Evolutionary conservation across 2,113 vertebrate genomes (phyloP), one percentile per base, ranked within the genome.

Genomic region (Gambusia affinis): DNA sequence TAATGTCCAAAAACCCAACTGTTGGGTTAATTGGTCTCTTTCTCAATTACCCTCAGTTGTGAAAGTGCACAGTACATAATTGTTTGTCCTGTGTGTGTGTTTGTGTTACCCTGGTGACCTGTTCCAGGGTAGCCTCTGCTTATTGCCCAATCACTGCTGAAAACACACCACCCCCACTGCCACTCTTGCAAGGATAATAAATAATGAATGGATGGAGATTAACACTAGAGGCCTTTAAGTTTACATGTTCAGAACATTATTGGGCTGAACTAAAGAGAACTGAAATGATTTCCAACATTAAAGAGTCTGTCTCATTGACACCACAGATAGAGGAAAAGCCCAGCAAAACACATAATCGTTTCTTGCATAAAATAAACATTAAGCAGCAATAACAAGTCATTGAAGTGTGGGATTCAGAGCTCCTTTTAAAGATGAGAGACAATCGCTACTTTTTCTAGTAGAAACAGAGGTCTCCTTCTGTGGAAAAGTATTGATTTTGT

Each of bases 281-380:
- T 15, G 14, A 42, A 42, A 42, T 3, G 1, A 14, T 42, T 42
- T 54, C 17, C 63, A 81, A 60, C 60, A 44, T 39, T 64, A 71
- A 76, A 75, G 44, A 60, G 64, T 42, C 24, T 5, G 33, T 0
- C 6, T 47, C 57, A 10, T 35, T 64, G 30, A 70, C 66, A 72
- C 29, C 66, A 44, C 63, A 35, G 72, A 86, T 65, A 39, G 29
- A 60, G n/a, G 8, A 64, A 67, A 73, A 17, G 27, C 35, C 47
- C 66, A 87, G 78, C 64, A 73, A 78, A 79, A 64, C 64, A 76
- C 29, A 72, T 33, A 67, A 65, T n/a, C 61, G 17, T 54, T 80
- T 60, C 47, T 65, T 82, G 62, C 75, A 66, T 35, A 78, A 71
- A 74, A 68, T 51, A 76, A 60, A 71, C 64, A 74, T 76, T 67